Evolutionary conservation across 2,888 invertebrate species (phyloP), one percentile per base, ranked within the genome.

Genomic region (Drosophila atripex): DNA sequence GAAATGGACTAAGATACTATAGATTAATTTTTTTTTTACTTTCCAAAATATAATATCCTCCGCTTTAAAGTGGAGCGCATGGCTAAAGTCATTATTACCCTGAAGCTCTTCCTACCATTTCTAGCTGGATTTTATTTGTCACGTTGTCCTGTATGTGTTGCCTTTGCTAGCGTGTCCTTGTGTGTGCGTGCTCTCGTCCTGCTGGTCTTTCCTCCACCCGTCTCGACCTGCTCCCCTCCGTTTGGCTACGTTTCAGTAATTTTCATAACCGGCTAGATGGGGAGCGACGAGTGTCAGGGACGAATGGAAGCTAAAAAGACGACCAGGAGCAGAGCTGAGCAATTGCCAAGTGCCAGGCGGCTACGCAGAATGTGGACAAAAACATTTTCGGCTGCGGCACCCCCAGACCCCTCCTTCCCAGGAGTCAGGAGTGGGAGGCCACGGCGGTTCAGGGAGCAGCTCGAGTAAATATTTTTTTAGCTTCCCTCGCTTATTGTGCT

Each of bases 161-260:
- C 35, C 47, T 60, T 53, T 76, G 76, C n/a, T 56, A 54, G 45
- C 21, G 32, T 45, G 21, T 21, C 53, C 32, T 45, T 47, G 39
- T 47, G 39, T 70, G 64, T 39, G 73, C 73, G 39, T 69, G 32
- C 61, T 32, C 46, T 58, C 50, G 39, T 53, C 43, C 47, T 63
- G 51, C 35, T 52, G 51, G 39, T 51, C 16, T 35, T 16, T 3
- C 16, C 6, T 12, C 55, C 9, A 25, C 23, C 46, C 32, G 12
- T 32, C n/a, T 35, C 14, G 14, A 35, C 35, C 47, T 14, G 11
- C 39, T 12, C 23, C 39, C 49, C 11, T 41, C 32, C 47, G 58
- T 45, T 70, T 88, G 86, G 80, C 83, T 68, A 88, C 88, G 75
- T 83, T 86, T 80, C 80, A 72, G 80, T 83, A 80, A 83, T 83